Evolutionary conservation across 1,140 invertebrate genomes (phyloP).

Genomic region (Phocides pigmalion): DNA sequence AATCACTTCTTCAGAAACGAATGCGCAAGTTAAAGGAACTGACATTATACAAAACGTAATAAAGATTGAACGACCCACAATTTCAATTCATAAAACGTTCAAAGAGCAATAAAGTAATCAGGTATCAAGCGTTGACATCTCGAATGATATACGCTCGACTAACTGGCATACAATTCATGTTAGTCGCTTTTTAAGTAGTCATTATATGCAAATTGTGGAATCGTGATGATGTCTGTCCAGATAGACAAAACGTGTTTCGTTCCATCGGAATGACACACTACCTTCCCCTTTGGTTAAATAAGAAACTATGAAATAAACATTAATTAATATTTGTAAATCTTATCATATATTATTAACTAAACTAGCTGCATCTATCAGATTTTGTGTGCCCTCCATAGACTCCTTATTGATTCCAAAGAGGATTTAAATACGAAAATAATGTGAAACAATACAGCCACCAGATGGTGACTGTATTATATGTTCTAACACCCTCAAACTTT

Average conservation of each 20-base stretch:
- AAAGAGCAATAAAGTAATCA: constrained; percentile 61
- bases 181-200: constrained; percentile 68
- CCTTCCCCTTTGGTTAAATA: neutral
- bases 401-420: no score
- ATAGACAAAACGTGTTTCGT: constrained; percentile 50
- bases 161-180: constrained; percentile 56
- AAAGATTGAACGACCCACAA: constrained; percentile 31
- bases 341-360: no score
- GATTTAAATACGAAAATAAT: no score
- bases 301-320: neutral
- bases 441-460: no score
- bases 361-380: no score
- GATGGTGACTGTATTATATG: no score
- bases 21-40: constrained; percentile 3
- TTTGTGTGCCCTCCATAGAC: no score
- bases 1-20: neutral
- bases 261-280: constrained; percentile 28
- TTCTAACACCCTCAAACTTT: no score
- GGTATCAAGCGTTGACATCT: constrained; percentile 60
- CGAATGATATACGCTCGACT: constrained; percentile 52
- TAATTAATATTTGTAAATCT: no score
- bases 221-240: constrained; percentile 60
- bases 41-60: constrained; percentile 22
- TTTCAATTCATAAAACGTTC: constrained; percentile 47
- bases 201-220: constrained; percentile 72